phyloP scores from a whole-genome alignment of 1,140 invertebrate genomes.

The Batillaria attramentaria region DNA sequence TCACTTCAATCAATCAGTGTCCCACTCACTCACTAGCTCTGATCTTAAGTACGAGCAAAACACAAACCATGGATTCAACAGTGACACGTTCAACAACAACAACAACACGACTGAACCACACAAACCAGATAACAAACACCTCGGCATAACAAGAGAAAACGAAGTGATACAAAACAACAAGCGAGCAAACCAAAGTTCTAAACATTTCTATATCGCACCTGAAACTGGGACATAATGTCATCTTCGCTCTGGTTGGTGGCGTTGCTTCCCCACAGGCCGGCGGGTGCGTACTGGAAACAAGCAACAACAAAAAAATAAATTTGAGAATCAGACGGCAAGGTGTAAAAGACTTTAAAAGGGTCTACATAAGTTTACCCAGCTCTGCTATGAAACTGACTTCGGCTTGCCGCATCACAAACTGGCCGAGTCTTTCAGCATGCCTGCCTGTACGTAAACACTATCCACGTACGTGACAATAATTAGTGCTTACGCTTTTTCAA shows the following conservation, averaged over 20 bases:
- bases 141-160: too few species aligned
- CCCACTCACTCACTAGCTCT: neutral
- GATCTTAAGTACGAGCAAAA: neutral
- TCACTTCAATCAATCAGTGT: neutral
- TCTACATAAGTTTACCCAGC: neutral
- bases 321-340: neutral
- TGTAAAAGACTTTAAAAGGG: neutral
- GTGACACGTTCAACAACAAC: too few species aligned
- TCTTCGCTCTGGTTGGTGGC: neutral
- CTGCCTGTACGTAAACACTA: too few species aligned
- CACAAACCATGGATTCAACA: neutral
- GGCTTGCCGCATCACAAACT: too few species aligned
- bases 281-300: slow-evolving; percentile 5
- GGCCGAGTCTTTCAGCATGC: too few species aligned
- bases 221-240: slow-evolving; percentile 19
- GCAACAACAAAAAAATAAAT: neutral
- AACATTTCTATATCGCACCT: neutral
- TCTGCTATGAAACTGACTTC: too few species aligned
- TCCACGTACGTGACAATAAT: too few species aligned
- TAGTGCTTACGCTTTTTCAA: too few species aligned
- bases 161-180: too few species aligned
- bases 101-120: too few species aligned
- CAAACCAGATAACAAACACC: too few species aligned
- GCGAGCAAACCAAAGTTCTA: too few species aligned
- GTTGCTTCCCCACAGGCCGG: slow-evolving; percentile 6